A percentile compares a stretch with the other conserved stretches of the same genome.
Evolutionary conservation across 2,888 invertebrate species (phyloP).

Genomic region (Ectemnius cavifrons): DNA sequence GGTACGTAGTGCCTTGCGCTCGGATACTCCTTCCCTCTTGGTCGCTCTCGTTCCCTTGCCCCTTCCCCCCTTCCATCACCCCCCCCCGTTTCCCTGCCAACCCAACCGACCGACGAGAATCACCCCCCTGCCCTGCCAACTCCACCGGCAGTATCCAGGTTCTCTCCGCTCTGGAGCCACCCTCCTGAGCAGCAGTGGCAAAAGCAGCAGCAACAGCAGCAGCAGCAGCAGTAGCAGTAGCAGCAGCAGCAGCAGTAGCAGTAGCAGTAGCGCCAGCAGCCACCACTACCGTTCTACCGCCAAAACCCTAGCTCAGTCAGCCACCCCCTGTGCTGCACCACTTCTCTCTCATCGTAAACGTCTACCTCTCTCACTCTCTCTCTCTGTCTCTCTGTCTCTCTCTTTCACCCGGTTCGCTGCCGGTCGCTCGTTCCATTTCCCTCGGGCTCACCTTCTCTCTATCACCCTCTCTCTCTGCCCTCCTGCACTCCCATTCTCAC

Average conservation of each 20-base stretch:
- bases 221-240: constrained; percentile 32
- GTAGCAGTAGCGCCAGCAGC: constrained; percentile 49
- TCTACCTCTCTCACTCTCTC: constrained; percentile 62
- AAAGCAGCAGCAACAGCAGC: constrained; percentile 50
- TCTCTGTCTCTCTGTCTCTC: constrained; percentile 55
- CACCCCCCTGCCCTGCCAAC: constrained; percentile 45
- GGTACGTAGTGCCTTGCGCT: constrained; percentile 74
- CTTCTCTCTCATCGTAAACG: constrained; percentile 33
- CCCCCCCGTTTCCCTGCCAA: constrained; percentile 70
- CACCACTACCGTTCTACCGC: constrained; percentile 63
- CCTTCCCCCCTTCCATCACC: no score
- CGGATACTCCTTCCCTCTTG: constrained; percentile 67
- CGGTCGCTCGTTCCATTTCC: constrained; percentile 2
- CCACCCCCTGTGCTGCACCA: constrained; percentile 53
- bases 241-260: constrained; percentile 46
- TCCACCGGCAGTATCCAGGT: constrained; percentile 45
- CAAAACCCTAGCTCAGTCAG: constrained; percentile 73
- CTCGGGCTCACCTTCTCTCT: constrained; percentile 38
- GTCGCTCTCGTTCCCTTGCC: constrained; percentile 42
- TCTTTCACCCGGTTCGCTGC: constrained; percentile 10
- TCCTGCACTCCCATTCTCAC: constrained; percentile 14
- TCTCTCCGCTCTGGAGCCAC: constrained; percentile 54
- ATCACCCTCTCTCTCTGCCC: constrained; percentile 33
- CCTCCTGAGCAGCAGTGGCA: constrained; percentile 53
- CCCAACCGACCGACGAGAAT: constrained; percentile 61